These are phyloP conservation scores for Ictidomys tridecemlineatus DNA, from an alignment of 2,113 vertebrate genomes.

Conservation along the genomic window DNA sequence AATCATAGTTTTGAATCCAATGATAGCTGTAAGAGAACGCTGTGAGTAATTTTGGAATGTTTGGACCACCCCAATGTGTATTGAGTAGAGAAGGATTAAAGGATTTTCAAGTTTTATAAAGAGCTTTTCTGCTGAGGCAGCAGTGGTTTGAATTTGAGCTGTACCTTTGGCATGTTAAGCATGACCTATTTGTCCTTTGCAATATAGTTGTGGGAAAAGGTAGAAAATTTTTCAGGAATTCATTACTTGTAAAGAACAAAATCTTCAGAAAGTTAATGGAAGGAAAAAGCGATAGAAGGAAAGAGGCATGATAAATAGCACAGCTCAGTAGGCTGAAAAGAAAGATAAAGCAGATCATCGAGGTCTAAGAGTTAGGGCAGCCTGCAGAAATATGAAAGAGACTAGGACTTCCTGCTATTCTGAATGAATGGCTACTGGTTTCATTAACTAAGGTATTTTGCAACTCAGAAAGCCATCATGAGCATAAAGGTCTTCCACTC, in stretches of 20 bases:
- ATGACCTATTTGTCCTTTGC: neutral
- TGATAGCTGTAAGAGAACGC: neutral
- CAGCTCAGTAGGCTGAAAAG: neutral
- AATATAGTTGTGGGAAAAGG: neutral
- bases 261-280: neutral
- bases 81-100: conserved; percentile 18
- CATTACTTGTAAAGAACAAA: conserved; percentile 19
- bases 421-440: neutral
- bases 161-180: neutral
- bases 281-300: neutral
- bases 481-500: neutral
- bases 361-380: neutral
- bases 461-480: neutral
- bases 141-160: neutral
- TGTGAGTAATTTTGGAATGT: neutral
- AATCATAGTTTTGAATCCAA: neutral
- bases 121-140: conserved; percentile 26
- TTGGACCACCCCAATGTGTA: neutral
- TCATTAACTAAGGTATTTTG: neutral
- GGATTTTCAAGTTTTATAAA: conserved; percentile 11
- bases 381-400: neutral
- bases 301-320: neutral
- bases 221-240: neutral
- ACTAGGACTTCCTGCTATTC: neutral
- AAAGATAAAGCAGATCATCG: neutral